Percentiles rank a stretch among this genome's conserved stretches.
Conservation (phyloP, 1,140 invertebrate genomes). For the Zaprionus capensis region DNA sequence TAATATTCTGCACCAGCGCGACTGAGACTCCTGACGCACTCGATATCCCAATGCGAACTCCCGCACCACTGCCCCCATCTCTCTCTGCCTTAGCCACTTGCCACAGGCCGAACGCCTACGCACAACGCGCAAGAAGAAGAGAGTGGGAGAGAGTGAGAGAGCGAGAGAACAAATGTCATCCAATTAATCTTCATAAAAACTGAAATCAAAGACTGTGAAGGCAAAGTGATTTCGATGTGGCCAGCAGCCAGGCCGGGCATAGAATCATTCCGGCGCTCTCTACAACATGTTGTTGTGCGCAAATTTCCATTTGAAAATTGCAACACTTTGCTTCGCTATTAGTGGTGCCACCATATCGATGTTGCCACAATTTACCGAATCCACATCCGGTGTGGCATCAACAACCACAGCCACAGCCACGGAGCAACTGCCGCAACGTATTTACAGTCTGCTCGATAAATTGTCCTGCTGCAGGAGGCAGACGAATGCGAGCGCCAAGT, state of each 20-base stretch:
- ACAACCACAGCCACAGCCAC: background rate
- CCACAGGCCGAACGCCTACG: slow-evolving; percentile 16
- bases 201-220: slow-evolving; percentile 67
- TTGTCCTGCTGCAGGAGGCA: slow-evolving; percentile 40
- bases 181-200: slow-evolving; percentile 77
- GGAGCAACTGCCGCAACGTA: slow-evolving; percentile 57
- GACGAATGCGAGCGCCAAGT: slow-evolving; percentile 62
- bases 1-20: slow-evolving; percentile 57
- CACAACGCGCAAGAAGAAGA: slow-evolving; percentile 8
- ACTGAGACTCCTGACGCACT: slow-evolving; percentile 30
- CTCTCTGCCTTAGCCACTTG: background rate
- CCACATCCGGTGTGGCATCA: background rate
- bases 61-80: background rate
- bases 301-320: slow-evolving; percentile 40
- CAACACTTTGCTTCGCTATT: slow-evolving; percentile 39
- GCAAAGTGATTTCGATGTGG: slow-evolving; percentile 66
- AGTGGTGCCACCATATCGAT: slow-evolving; percentile 17
- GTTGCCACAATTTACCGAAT: slow-evolving; percentile 5
- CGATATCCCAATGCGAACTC: slow-evolving; percentile 45
- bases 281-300: slow-evolving; percentile 65
- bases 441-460: slow-evolving; percentile 54
- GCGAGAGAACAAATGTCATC: slow-evolving; percentile 54
- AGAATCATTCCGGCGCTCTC: slow-evolving; percentile 45
- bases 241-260: slow-evolving; percentile 31
- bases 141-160: background rate